Percentiles rank a stretch among this genome's conserved stretches.
These are phyloP conservation scores for Hycleus cichorii DNA, from an alignment of 1,140 invertebrate genomes.

Conservation along the genomic window DNA sequence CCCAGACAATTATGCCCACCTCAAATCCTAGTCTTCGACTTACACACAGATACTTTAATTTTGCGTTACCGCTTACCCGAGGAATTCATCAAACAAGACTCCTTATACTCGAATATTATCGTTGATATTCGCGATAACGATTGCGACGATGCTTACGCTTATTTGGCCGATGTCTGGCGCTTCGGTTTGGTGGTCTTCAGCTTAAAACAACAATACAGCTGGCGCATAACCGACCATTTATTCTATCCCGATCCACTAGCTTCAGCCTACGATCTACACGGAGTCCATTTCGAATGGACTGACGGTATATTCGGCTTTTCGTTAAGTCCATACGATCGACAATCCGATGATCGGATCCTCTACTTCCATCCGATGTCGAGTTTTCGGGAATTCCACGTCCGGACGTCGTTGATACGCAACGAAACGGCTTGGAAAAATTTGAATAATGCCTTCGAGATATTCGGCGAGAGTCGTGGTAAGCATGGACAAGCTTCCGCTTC, in stretches of 20 bases:
- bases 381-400: conserved; percentile 63
- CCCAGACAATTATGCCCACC: conserved; percentile 63
- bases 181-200: conserved; percentile 46
- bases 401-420: conserved; percentile 55
- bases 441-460: conserved; percentile 52
- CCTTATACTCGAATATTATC: conserved; percentile 65
- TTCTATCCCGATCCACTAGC: conserved; percentile 72
- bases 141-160: conserved; percentile 60
- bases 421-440: conserved; percentile 47
- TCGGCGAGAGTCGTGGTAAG: conserved; percentile 54
- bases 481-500: conserved; percentile 64
- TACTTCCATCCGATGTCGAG: conserved; percentile 77
- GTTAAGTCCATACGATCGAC: conserved; percentile 51
- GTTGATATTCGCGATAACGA: conserved; percentile 56
- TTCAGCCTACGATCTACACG: conserved; percentile 57
- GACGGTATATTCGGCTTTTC: conserved; percentile 74
- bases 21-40: conserved; percentile 65
- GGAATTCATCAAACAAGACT: conserved; percentile 60
- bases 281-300: conserved; percentile 69
- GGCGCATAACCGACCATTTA: conserved; percentile 63
- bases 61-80: conserved; percentile 55
- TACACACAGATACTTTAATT: conserved; percentile 55
- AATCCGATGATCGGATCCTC: conserved; percentile 49
- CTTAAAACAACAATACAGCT: conserved; percentile 56
- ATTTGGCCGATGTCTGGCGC: conserved; percentile 69